A percentile compares a stretch with the other conserved stretches of the same genome.
Conservation (phyloP, 2,888 invertebrate species). For the Latheticus oryzae region DNA sequence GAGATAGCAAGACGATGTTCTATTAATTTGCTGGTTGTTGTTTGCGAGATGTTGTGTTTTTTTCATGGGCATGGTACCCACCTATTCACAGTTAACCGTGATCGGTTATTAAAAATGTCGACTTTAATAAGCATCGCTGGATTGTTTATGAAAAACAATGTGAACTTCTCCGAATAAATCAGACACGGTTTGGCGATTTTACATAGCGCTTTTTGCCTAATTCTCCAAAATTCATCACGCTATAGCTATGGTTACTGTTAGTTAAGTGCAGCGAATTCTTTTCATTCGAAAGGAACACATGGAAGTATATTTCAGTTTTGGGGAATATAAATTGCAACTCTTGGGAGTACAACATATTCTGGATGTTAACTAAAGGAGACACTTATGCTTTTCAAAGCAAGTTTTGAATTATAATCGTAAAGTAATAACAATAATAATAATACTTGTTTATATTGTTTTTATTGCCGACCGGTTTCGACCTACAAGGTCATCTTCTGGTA, state of each 20-base stretch:
- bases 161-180: constrained; percentile 34
- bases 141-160: constrained; percentile 41
- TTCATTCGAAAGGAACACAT: neutral
- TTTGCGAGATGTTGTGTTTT: neutral
- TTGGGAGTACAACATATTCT: no score
- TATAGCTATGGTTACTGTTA: constrained; percentile 25
- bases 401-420: constrained; percentile 17
- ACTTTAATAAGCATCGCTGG: constrained; percentile 28
- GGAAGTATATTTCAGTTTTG: no score
- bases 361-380: constrained; percentile 10
- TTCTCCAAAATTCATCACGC: constrained; percentile 27
- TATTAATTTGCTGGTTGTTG: constrained; percentile 25
- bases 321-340: no score
- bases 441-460: constrained; percentile 9
- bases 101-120: constrained; percentile 35
- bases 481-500: constrained; percentile 12
- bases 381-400: constrained; percentile 11
- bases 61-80: constrained; percentile 1
- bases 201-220: constrained; percentile 28
- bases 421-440: constrained; percentile 17
- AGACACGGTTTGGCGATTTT: constrained; percentile 37
- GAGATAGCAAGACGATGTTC: constrained; percentile 30
- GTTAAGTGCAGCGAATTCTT: constrained; percentile 6
- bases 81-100: constrained; percentile 27
- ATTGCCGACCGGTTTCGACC: constrained; percentile 9